Conservation (phyloP, 2,797 vertebrate species). For the Sebastes trivittatus region DNA sequence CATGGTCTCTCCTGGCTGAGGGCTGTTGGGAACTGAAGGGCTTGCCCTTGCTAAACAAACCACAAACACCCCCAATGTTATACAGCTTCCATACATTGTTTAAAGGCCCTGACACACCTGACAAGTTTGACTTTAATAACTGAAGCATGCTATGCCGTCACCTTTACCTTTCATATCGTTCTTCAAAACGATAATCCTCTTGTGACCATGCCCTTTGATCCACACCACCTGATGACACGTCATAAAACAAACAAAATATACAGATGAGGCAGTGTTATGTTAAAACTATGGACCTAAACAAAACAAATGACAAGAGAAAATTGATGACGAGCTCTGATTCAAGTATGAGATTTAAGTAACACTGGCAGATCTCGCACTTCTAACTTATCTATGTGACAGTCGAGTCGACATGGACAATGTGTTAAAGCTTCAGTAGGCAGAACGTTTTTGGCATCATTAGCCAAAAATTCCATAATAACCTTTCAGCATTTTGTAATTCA, state of each 20-base stretch:
- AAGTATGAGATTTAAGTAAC: background rate
- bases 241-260: background rate
- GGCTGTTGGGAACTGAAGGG: conserved; percentile 69
- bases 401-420: background rate
- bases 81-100: background rate
- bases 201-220: conserved; percentile 98
- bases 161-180: conserved; percentile 97
- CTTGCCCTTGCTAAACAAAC: conserved; percentile 68
- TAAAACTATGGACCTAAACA: background rate
- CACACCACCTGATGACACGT: conserved; percentile 89
- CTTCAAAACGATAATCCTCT: conserved; percentile 98
- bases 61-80: conserved; percentile 2
- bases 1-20: conserved; percentile 53
- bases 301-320: background rate
- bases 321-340: background rate
- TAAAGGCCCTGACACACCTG: background rate
- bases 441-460: fast-evolving
- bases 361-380: background rate
- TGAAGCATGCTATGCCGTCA: background rate
- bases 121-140: background rate
- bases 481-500: too few species aligned
- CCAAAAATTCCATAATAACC: too few species aligned
- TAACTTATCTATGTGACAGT: background rate
- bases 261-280: background rate
- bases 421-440: background rate